Evolutionary conservation across 2,888 invertebrate species (phyloP).

Genomic region (Mythimna pallens): DNA sequence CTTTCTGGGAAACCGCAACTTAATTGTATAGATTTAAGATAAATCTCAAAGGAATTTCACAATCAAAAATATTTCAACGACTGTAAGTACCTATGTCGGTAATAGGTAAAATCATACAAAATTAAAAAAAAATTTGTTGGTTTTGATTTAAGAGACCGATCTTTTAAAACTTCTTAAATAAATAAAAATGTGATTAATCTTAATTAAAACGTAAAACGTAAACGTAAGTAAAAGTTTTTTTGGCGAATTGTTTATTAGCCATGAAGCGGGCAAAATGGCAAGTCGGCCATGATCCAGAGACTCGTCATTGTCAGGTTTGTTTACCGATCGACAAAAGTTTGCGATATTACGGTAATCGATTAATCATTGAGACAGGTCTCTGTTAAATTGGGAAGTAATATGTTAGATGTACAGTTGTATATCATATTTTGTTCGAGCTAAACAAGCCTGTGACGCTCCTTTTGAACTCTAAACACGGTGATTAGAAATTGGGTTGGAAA

Average conservation of each 20-base stretch:
- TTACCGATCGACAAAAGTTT: slow-evolving; percentile 53
- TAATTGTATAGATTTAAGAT: too few relatives aligned
- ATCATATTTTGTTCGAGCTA: slow-evolving; percentile 29
- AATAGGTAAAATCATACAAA: too few relatives aligned
- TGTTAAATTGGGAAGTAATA: slow-evolving; percentile 42
- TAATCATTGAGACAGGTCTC: slow-evolving; percentile 41
- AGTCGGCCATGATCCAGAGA: slow-evolving; percentile 25
- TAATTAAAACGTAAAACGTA: slow-evolving; percentile 3
- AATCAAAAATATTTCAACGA: too few relatives aligned
- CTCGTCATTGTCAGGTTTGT: slow-evolving; percentile 43
- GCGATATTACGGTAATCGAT: slow-evolving; percentile 46
- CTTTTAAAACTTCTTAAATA: background rate
- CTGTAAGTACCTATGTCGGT: too few relatives aligned
- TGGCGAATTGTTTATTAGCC: slow-evolving; percentile 5
- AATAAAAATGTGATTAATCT: background rate
- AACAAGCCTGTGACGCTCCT: background rate
- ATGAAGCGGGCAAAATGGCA: slow-evolving; percentile 13
- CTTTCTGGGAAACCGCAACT: too few relatives aligned
- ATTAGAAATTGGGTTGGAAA: background rate
- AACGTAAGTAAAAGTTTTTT: background rate
- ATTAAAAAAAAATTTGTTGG: background rate
- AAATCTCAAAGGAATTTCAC: too few relatives aligned
- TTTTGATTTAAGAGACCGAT: background rate
- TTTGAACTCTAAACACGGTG: background rate
- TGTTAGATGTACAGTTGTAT: slow-evolving; percentile 18